phyloP scores from a whole-genome alignment of 2,113 vertebrate genomes.

The Micronycteris hirsuta region DNA sequence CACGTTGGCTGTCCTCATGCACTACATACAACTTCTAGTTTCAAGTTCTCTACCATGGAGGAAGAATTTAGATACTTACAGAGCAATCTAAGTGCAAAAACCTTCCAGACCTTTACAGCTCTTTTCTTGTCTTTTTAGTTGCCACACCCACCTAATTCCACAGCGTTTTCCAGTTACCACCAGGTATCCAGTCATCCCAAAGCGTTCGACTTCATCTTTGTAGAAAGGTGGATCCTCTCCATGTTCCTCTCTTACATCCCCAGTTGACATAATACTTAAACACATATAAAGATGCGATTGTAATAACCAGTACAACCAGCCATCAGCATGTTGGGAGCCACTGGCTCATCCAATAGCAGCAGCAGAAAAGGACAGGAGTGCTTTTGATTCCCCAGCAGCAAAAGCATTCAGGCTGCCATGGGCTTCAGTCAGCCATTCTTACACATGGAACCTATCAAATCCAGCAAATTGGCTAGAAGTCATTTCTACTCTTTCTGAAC shows the following conservation, averaged over 20 bases:
- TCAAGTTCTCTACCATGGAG: neutral
- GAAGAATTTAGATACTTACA: neutral
- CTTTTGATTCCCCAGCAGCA: neutral
- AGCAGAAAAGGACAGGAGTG: neutral
- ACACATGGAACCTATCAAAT: neutral
- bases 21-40: neutral
- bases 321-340: neutral
- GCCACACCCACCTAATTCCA: neutral
- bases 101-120: neutral
- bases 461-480: neutral
- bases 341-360: neutral
- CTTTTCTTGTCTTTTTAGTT: neutral
- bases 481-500: neutral
- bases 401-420: neutral
- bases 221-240: neutral
- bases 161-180: neutral
- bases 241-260: neutral
- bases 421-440: neutral
- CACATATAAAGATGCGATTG: neutral
- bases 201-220: neutral
- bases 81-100: neutral
- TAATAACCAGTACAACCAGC: neutral
- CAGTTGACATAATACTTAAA: neutral
- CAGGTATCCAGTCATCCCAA: neutral
- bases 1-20: neutral